Conservation (phyloP, 1,140 invertebrate genomes). For the Cyclina sinensis region DNA sequence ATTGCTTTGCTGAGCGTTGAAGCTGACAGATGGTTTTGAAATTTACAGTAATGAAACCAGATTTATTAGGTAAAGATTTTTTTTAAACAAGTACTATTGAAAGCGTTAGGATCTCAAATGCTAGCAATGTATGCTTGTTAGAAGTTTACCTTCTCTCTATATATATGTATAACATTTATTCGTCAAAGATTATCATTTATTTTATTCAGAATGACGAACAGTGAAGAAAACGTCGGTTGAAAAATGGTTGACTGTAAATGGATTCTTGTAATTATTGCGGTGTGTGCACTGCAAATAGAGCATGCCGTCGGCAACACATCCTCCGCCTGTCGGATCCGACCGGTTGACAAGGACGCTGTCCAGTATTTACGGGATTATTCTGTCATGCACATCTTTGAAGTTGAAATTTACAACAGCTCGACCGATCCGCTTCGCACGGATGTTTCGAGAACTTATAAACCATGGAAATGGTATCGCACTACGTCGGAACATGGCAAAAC, state of each 20-base stretch:
- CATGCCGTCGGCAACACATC: not conserved
- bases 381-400: slow-evolving; percentile 66
- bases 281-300: not conserved
- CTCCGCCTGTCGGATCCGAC: slow-evolving; percentile 3
- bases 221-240: not conserved
- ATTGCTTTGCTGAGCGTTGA: no score
- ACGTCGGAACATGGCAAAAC: slow-evolving; percentile 83
- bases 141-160: not conserved
- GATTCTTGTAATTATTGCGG: not conserved
- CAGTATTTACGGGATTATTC: slow-evolving; percentile 40
- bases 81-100: not conserved
- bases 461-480: slow-evolving; percentile 82
- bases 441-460: slow-evolving; percentile 75
- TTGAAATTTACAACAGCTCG: slow-evolving; percentile 67
- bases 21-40: not conserved
- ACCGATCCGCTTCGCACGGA: slow-evolving; percentile 67
- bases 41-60: no score
- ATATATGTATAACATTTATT: not conserved
- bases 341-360: slow-evolving; percentile 32
- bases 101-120: not conserved
- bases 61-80: not conserved
- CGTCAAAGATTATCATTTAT: not conserved
- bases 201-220: not conserved
- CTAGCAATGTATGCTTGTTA: no score
- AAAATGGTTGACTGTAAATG: not conserved